Conservation (phyloP, 37 sponge, comb jelly and placozoan genomes). For the Beroe forskalii region DNA sequence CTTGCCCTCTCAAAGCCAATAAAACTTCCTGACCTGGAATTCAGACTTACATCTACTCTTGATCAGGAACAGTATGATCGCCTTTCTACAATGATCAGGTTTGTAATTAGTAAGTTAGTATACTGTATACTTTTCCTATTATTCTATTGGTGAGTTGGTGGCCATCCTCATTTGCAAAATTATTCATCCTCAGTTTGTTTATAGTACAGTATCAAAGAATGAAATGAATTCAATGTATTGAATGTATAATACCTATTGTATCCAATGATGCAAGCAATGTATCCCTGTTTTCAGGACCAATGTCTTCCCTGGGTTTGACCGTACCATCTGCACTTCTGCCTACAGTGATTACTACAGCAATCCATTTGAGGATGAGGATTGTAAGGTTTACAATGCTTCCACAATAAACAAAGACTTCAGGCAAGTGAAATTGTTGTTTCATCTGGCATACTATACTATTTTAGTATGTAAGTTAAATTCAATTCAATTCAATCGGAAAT, state of each 20-base stretch:
- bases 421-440: too few relatives aligned
- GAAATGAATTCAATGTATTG: too few relatives aligned
- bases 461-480: too few relatives aligned
- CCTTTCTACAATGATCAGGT: conserved; percentile 28
- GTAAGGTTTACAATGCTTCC: not conserved
- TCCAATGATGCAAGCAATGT: too few relatives aligned
- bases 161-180: too few relatives aligned
- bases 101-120: not conserved
- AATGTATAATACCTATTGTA: too few relatives aligned
- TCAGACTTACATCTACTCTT: not conserved
- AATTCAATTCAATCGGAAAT: too few relatives aligned
- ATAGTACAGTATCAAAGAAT: too few relatives aligned
- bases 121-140: too few relatives aligned
- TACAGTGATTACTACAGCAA: not conserved
- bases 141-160: too few relatives aligned
- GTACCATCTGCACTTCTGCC: not conserved
- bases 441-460: too few relatives aligned
- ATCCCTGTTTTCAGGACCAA: not conserved
- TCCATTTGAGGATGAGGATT: not conserved
- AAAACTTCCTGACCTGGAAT: not conserved
- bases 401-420: not conserved
- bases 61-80: conserved; percentile 17
- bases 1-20: conserved; percentile 37
- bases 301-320: not conserved
- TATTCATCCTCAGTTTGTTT: too few relatives aligned